These are phyloP conservation scores for Homarus americanus DNA, from an alignment of 1,140 invertebrate species.

Conservation along the genomic window DNA sequence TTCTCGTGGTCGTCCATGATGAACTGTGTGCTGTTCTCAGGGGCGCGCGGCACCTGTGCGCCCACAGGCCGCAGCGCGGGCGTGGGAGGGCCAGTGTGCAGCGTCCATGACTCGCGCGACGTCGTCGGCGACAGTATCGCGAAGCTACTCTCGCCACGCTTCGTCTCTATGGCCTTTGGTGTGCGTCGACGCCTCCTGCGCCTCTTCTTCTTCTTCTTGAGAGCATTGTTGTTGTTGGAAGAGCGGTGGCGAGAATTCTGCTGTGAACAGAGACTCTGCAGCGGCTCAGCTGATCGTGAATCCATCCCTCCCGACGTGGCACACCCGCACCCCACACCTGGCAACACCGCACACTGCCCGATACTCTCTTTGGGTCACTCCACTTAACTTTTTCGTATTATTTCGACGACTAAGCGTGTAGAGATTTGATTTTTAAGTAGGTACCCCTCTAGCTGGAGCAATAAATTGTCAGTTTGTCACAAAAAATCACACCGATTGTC, in stretches of 20 bases:
- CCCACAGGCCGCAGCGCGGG: constrained; percentile 76
- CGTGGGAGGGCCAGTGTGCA: constrained; percentile 37
- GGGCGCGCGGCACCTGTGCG: constrained; percentile 77
- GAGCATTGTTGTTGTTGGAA: constrained; percentile 8
- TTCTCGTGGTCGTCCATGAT: constrained; percentile 78
- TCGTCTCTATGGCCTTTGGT: background rate
- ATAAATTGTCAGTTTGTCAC: constrained; percentile 39
- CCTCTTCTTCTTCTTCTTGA: constrained; percentile 68
- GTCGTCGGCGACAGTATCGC: constrained; percentile 48
- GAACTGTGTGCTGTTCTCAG: constrained; percentile 78
- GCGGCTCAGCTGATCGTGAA: constrained; percentile 56
- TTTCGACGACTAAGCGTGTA: background rate
- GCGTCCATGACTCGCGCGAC: constrained; percentile 47
- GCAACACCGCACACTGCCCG: constrained; percentile 54
- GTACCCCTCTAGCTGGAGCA: background rate
- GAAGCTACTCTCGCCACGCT: constrained; percentile 2
- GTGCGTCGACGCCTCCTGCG: constrained; percentile 58
- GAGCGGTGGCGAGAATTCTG: constrained; percentile 40
- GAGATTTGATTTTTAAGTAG: background rate
- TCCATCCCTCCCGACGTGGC: constrained; percentile 27
- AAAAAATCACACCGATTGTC: constrained; percentile 40
- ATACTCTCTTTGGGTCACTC: constrained; percentile 61
- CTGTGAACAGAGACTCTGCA: constrained; percentile 43
- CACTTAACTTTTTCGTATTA: constrained; percentile 46
- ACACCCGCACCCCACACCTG: constrained; percentile 26